Base-by-base conservation (phyloP, 2,113 vertebrate species). In the Himantopus leucocephalus region DNA sequence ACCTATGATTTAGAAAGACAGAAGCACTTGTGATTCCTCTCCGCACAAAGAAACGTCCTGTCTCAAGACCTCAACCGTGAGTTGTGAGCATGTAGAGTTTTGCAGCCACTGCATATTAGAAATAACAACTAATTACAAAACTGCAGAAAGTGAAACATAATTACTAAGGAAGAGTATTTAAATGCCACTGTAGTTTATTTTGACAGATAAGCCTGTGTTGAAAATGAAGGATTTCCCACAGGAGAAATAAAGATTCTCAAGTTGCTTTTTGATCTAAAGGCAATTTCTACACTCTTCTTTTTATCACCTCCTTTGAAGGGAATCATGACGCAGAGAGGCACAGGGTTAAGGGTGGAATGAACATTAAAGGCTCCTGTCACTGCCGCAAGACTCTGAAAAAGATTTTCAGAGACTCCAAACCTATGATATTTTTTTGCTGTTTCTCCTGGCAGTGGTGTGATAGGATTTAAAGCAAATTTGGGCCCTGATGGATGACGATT, bases 51-150 rank as follows among this genome's bases (percentile, higher is more conserved):
- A 74, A 92, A 73, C 0, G 0, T 52, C 47, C n/a, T 27, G 9
- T 89, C 76, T 93, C 62, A 79, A 76, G 84, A 79, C 53, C 70
- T 91, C 74, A 83, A 5, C 32, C 1, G 0, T 85, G 80, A 96
- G 50, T 91, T 85, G 78, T 48, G 76, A 92, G 39, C 64, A 41
- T 34, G 48, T 12, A 53, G 64, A 84, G 26, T 82, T 92, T 73
- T 79, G 62, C 55, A 96, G 91, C 37, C 59, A 29, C 66, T 83
- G 37, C 32, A 16, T 62, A 83, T 94, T 87, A 92, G 92, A 90
- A 94, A 88, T 70, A 94, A 87, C 66, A 97, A 59, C 74, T 96
- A 96, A 97, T 96, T 96, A 95, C 41, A 83, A 93, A 93, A 94
- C 72, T 85, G 43, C 37, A 59, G 55, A 55, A 95, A 94, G 37